Conservation (phyloP, 2,888 invertebrate species). For the Operophtera brumata region DNA sequence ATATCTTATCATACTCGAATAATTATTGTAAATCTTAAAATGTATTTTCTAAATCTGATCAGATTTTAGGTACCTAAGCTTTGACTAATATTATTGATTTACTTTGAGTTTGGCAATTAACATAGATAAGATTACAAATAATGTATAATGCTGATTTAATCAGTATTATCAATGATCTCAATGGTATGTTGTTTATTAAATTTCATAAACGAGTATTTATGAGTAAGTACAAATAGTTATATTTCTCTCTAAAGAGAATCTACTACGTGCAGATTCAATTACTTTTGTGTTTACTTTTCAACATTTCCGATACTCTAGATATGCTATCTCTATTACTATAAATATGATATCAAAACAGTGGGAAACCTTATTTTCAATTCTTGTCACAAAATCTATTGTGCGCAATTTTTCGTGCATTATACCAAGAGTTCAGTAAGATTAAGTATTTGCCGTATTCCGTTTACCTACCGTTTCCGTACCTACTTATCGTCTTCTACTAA, state of each 20-base stretch:
- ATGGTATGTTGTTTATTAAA: slow-evolving; percentile 15
- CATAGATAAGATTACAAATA: slow-evolving; percentile 1
- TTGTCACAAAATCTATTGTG: no score
- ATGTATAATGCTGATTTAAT: slow-evolving; percentile 46
- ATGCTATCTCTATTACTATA: not conserved
- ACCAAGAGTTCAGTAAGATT: no score
- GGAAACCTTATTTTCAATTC: not conserved
- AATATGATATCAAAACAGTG: not conserved
- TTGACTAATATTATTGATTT: not conserved
- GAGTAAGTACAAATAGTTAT: not conserved
- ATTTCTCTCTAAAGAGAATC: not conserved
- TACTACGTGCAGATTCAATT: not conserved
- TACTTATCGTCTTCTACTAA: no score
- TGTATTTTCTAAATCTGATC: not conserved
- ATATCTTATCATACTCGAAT: not conserved
- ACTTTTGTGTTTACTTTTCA: not conserved
- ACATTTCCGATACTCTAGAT: not conserved
- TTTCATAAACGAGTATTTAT: not conserved
- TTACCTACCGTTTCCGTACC: no score
- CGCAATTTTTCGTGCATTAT: no score
- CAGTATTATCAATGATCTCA: slow-evolving; percentile 56
- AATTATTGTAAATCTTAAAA: not conserved
- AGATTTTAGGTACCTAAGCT: not conserved
- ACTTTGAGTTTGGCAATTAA: not conserved
- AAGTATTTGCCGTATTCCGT: no score